These are phyloP conservation scores for Erethizon dorsatum DNA, from an alignment of 2,797 vertebrate genomes.

Conservation along the genomic window DNA sequence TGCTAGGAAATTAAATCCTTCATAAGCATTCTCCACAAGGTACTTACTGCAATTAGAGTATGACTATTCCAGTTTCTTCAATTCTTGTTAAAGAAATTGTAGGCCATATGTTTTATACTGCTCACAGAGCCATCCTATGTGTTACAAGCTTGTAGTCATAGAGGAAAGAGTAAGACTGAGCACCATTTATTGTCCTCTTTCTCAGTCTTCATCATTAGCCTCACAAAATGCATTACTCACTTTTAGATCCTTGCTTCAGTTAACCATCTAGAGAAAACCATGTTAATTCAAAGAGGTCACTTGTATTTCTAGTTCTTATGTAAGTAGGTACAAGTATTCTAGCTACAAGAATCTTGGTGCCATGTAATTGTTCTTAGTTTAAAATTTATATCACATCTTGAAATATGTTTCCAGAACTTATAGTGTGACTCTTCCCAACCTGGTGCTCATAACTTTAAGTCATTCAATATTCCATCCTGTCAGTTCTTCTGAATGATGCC, in stretches of 20 bases:
- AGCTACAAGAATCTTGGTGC: background rate
- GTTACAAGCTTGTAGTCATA: background rate
- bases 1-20: background rate
- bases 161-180: background rate
- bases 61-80: background rate
- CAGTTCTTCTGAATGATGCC: background rate
- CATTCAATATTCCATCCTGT: background rate
- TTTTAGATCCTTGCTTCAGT: background rate
- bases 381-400: background rate
- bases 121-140: background rate
- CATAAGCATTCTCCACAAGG: background rate
- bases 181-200: background rate
- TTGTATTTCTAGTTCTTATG: constrained; percentile 4
- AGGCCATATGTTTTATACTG: background rate
- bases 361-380: background rate
- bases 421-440: background rate
- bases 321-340: background rate
- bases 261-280: background rate
- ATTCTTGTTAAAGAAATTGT: background rate
- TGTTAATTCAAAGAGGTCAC: background rate
- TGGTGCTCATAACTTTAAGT: background rate
- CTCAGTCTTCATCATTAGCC: background rate
- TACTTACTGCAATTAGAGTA: background rate
- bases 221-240: background rate
- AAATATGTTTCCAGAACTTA: background rate